These are phyloP conservation scores for Helarctos malayanus DNA, from an alignment of 2,797 vertebrate species.

Conservation along the genomic window DNA sequence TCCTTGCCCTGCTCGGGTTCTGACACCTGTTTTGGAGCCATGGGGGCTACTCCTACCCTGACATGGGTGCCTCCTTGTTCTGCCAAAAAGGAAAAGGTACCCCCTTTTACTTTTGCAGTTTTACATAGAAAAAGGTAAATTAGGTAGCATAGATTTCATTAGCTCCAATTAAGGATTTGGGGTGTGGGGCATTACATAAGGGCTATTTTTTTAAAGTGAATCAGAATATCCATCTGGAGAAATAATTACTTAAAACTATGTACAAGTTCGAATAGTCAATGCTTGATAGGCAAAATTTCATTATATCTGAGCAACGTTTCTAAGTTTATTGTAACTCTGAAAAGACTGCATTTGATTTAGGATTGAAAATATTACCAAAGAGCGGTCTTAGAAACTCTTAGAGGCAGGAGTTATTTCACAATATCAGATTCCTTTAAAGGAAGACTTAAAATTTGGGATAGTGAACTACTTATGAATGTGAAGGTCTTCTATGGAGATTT, in stretches of 20 bases:
- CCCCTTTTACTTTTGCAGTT: not conserved
- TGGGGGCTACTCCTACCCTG: not conserved
- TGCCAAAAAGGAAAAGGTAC: not conserved
- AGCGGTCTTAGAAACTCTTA: not conserved
- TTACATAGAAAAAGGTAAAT: not conserved
- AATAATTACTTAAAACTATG: not conserved
- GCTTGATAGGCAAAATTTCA: not conserved
- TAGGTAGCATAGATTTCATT: not conserved
- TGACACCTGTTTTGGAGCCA: not conserved
- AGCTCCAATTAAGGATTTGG: not conserved
- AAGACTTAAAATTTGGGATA: not conserved
- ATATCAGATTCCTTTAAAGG: constrained; percentile 31
- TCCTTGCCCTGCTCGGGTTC: not conserved
- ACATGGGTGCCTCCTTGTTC: not conserved
- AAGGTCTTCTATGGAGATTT: not conserved
- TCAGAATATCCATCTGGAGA: not conserved
- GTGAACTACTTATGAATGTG: not conserved
- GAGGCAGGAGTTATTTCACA: not conserved
- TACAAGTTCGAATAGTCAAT: not conserved
- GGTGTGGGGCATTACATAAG: not conserved
- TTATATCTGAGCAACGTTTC: not conserved
- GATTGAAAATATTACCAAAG: not conserved
- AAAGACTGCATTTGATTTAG: not conserved
- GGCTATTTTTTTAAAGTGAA: not conserved
- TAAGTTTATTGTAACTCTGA: not conserved